phyloP scores from a whole-genome alignment of 64 coral and sea anemone genomes.

The Montipora capricornis region DNA sequence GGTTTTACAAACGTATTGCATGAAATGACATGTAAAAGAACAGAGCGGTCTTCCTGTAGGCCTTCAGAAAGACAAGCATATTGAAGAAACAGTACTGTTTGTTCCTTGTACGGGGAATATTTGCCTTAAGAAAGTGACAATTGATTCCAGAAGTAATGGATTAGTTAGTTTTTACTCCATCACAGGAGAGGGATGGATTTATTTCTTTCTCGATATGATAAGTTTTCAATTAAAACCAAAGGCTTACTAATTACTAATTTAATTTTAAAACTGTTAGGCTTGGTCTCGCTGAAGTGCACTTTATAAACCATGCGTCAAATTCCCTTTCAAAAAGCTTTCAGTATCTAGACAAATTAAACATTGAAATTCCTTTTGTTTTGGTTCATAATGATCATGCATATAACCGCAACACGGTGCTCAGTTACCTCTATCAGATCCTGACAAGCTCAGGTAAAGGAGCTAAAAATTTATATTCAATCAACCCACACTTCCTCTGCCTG shows the following conservation, averaged over 20 bases:
- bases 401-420: too few species aligned
- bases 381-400: not conserved
- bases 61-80: conserved; percentile 12
- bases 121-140: not conserved
- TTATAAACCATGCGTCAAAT: not conserved
- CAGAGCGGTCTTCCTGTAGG: not conserved
- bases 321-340: not conserved
- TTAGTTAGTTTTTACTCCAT: conserved; percentile 18
- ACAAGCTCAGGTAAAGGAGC: too few species aligned
- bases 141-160: not conserved
- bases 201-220: conserved; percentile 15
- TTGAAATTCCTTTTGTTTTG: not conserved
- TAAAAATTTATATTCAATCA: too few species aligned
- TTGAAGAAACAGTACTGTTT: not conserved
- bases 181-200: conserved; percentile 16
- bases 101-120: not conserved
- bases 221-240: conserved; percentile 55
- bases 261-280: conserved; percentile 51
- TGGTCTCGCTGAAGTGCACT: not conserved
- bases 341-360: not conserved
- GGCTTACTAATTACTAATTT: conserved; percentile 31
- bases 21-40: conserved; percentile 36
- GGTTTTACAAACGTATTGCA: conserved; percentile 29
- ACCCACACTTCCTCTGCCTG: too few species aligned
- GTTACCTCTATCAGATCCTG: too few species aligned